Base-by-base conservation (phyloP, 1,140 invertebrate genomes). In the Acyrthosiphon pisum region DNA sequence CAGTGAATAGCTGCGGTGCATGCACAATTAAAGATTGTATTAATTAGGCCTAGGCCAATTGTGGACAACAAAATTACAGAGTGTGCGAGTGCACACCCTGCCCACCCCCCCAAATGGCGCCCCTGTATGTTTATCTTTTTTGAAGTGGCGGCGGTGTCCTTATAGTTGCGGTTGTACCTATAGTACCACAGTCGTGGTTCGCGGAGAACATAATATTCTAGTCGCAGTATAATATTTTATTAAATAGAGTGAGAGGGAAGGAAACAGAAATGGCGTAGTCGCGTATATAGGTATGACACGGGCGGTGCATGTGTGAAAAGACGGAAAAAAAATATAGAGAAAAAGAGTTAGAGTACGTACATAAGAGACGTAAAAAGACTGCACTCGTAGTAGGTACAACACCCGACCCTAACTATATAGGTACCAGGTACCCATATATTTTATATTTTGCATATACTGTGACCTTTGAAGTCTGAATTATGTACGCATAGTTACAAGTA, bases 181-280 rank as follows among this genome's bases (percentile, higher is more conserved):
- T 35, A 35, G 37, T 22, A 81, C 14, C 18, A 7, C 20, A 20
- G 35, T 81, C 76, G 14, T 20, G n/a, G n/a, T 18, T 37, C 76
- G n/a, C 0, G 20, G 35, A 20, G 2, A 81, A 37, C n/a, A 37
- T n/a, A 81, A 37, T 81, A n/a, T 37, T 35, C 18, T 81, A 37
- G 30, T n/a, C 60, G 60, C 60, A 68, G 60, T n/a, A 68, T 68
- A 68, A 68, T 68, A 68, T 68, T 68, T 68, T 68, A 68, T 68
- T 68, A 68, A 30, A 68, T 68, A 68, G 60, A 68, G 60, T 68
- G 60, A 68, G 60, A 68, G 60, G 11, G 30, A 68, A 68, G 60
- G 30, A 76, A n/a, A 76, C n/a, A n/a, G 30, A 76, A n/a, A n/a
- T 76, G n/a, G 60, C 30, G 60, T 14, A 11, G 26, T 60, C 23